These are phyloP conservation scores for Pogonocichla stellata DNA, from an alignment of 2,113 vertebrate species.

Conservation along the genomic window DNA sequence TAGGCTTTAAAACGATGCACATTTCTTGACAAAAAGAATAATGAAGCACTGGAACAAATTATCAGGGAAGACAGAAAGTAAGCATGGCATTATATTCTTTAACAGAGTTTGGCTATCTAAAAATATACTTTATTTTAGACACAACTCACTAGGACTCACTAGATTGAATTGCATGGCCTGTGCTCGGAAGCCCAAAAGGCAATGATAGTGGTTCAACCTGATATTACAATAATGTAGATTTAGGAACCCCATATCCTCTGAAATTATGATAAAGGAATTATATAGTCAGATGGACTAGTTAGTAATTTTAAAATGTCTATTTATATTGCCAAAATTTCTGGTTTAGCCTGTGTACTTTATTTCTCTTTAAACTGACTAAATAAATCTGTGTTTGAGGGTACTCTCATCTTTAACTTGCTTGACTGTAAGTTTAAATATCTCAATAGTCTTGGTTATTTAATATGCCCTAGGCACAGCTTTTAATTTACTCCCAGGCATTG, in stretches of 20 bases:
- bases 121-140: background rate
- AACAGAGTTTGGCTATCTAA: background rate
- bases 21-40: background rate
- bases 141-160: background rate
- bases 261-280: background rate
- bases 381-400: background rate
- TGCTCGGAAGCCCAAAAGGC: background rate
- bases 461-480: background rate
- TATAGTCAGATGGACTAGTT: background rate
- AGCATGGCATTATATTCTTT: background rate
- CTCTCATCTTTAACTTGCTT: background rate
- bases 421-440: background rate
- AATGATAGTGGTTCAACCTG: background rate
- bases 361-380: slow-evolving; percentile 22
- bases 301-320: background rate
- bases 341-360: background rate
- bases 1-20: background rate
- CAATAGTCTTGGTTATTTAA: slow-evolving; percentile 31
- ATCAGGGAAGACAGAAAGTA: background rate
- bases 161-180: background rate
- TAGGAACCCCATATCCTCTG: background rate
- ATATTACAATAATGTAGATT: background rate
- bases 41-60: background rate
- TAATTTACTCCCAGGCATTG: slow-evolving; percentile 21
- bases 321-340: background rate